These are phyloP conservation scores for Eufriesea mexicana DNA, from an alignment of 1,140 invertebrate species.

Conservation along the genomic window DNA sequence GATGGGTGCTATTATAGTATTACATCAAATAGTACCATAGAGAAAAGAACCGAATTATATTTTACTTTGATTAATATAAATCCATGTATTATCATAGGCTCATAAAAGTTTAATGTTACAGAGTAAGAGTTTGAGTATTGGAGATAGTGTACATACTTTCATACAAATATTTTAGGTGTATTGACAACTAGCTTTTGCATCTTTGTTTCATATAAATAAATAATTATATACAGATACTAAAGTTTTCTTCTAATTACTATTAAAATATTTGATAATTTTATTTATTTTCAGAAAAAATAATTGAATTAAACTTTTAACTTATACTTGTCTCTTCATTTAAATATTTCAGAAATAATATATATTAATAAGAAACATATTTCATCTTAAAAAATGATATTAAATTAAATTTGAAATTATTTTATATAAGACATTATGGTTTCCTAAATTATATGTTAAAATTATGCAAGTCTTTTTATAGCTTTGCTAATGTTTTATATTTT, in stretches of 20 bases:
- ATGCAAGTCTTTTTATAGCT: neutral
- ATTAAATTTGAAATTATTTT: neutral
- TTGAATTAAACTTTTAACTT: constrained; percentile 12
- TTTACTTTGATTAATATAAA: constrained; percentile 14
- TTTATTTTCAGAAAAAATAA: constrained; percentile 3
- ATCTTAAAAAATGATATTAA: neutral
- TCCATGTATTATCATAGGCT: neutral
- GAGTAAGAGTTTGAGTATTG: neutral
- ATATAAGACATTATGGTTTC: neutral
- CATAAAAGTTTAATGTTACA: constrained; percentile 7
- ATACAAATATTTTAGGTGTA: constrained; percentile 22
- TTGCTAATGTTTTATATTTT: neutral
- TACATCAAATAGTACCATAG: neutral
- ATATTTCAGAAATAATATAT: neutral
- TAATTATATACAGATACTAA: neutral
- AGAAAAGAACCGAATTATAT: neutral
- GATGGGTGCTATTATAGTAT: constrained; percentile 19
- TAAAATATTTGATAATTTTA: constrained; percentile 1
- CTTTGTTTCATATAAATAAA: constrained; percentile 11
- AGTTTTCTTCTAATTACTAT: neutral
- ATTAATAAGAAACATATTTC: neutral
- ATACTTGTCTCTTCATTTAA: neutral
- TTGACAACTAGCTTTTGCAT: constrained; percentile 1
- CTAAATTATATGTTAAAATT: constrained; percentile 4
- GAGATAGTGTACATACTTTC: constrained; percentile 14